Base-by-base conservation (phyloP, 1,140 invertebrate genomes). In the Reticulitermes speratus region DNA sequence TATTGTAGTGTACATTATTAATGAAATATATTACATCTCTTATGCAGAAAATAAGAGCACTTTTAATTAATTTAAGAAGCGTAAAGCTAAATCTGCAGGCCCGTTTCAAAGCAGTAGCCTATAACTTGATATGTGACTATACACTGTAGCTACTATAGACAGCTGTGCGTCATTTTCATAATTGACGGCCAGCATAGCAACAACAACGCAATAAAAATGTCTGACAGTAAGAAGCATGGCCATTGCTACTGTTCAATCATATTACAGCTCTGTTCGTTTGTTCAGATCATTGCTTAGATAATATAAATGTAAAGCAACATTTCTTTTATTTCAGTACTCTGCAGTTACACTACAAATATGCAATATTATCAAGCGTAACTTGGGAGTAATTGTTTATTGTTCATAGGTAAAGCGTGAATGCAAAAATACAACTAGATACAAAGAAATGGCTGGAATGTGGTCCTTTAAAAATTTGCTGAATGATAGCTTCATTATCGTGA, bases 181-280 rank as follows among this genome's bases (percentile, higher is more conserved):
- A 75, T 30, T 75, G 65, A 75, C 65, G n/a, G n/a, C 65, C 65
- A 75, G 14, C 30, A 75, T 0, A 75, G 65, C 25, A 75, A 75
- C n/a, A 65, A 65, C 59, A 75, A 75, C 30, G n/a, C 65, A 75
- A 75, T 75, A 75, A 75, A 65, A 75, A 75, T 25, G 16, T 75
- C n/a, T 75, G 65, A 75, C 65, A 75, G 3, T 30, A n/a, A 30
- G 65, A 75, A 30, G 65, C 65, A 75, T 75, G 25, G 65, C 65
- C n/a, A 23, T 16, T 23, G 12, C 14, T 23, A 65, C 16, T 65
- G 59, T 65, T 65, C 9, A 75, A 75, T 75, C 65, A 16, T 14
- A 75, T 12, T 8, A 14, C n/a, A 30, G 65, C 65, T 75, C 65
- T 75, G 65, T 30, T 75, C n/a, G n/a, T 75, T 75, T 75, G 65